phyloP scores from a whole-genome alignment of 2,113 vertebrate genomes.

The Acrocephalus arundinaceus region DNA sequence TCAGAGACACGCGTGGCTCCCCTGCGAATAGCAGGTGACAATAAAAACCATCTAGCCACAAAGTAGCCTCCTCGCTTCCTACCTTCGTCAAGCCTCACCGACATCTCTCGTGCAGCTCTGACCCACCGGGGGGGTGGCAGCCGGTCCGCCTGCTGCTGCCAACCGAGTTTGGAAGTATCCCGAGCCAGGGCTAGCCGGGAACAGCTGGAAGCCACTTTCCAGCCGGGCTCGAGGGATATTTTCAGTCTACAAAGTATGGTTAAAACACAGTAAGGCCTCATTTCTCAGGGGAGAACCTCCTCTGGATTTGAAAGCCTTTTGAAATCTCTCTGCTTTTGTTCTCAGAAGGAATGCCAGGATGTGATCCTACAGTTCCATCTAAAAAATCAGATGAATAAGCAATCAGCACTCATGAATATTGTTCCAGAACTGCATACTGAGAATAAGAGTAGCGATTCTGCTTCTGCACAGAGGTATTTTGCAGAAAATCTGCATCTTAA shows the following conservation, averaged over 20 bases:
- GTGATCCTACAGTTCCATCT: neutral
- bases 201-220: too few species aligned
- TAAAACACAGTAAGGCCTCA: neutral
- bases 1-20: too few species aligned
- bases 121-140: too few species aligned
- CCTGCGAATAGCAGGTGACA: too few species aligned
- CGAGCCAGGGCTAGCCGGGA: too few species aligned
- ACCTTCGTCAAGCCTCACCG: too few species aligned
- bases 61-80: too few species aligned
- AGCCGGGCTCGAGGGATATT: too few species aligned
- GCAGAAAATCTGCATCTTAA: constrained; percentile 48
- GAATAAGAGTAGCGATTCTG: constrained; percentile 7
- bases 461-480: constrained; percentile 30
- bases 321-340: neutral
- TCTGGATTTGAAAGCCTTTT: neutral
- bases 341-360: neutral
- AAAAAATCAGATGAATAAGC: constrained; percentile 48
- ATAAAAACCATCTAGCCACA: too few species aligned
- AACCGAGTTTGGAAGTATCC: too few species aligned
- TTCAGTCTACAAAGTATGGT: neutral
- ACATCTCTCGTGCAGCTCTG: too few species aligned
- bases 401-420: constrained; percentile 49
- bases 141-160: too few species aligned
- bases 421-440: neutral
- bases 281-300: neutral